Conservation (phyloP, 2,797 vertebrate species). For the Syngnathus rostellatus region DNA sequence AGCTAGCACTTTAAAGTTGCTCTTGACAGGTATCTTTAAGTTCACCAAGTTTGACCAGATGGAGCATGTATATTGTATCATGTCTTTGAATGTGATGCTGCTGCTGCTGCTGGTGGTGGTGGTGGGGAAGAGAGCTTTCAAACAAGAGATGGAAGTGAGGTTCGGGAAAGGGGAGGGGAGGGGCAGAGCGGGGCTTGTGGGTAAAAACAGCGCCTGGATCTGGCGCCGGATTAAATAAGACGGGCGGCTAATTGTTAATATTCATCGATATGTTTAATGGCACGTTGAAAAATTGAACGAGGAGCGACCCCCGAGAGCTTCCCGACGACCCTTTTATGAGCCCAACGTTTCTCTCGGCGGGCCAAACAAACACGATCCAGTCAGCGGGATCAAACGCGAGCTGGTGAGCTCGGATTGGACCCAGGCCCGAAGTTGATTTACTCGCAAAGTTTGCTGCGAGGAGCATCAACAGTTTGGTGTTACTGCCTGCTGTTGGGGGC, state of each 20-base stretch:
- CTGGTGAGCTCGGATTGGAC: conserved; percentile 31
- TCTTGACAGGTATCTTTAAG: conserved; percentile 75
- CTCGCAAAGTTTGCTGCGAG: not conserved
- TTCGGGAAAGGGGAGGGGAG: conserved; percentile 9
- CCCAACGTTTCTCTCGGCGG: conserved; percentile 52
- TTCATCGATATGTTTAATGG: conserved; percentile 63
- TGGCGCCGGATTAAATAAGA: conserved; percentile 64
- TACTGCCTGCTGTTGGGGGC: too few species aligned
- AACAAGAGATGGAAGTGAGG: conserved; percentile 44
- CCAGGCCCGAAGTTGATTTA: conserved; percentile 19
- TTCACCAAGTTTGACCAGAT: conserved; percentile 74
- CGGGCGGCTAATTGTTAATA: conserved; percentile 67
- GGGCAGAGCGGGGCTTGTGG: conserved; percentile 37
- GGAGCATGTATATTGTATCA: conserved; percentile 71
- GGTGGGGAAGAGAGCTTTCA: conserved; percentile 56
- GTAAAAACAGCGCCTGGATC: conserved; percentile 49
- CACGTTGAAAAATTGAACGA: conserved; percentile 58
- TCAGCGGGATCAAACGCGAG: conserved; percentile 45
- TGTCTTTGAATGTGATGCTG: conserved; percentile 61
- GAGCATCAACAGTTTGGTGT: not conserved
- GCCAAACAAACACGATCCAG: conserved; percentile 36
- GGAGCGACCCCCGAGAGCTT: conserved; percentile 42
- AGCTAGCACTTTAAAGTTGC: conserved; percentile 66
- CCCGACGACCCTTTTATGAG: conserved; percentile 58
- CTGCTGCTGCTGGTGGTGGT: not conserved